phyloP scores from a whole-genome alignment of 1,140 invertebrate species.

The Zaprionus tsacasi region DNA sequence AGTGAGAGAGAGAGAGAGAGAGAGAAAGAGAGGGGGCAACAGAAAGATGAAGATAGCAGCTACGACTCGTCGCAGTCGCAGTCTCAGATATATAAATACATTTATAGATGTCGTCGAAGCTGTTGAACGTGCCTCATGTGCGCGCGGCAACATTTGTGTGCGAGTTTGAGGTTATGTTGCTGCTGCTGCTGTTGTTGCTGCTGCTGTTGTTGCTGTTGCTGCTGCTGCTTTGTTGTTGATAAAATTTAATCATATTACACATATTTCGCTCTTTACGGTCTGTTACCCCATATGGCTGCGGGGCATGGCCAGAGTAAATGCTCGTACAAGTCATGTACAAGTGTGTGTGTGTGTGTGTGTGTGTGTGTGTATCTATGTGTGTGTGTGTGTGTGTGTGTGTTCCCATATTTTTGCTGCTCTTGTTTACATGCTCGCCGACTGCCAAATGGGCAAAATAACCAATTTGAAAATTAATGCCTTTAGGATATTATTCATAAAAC shows the following conservation, averaged over 20 bases:
- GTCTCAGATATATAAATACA: constrained; percentile 31
- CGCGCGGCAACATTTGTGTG: constrained; percentile 7
- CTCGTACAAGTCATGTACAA: background rate
- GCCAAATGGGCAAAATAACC: constrained; percentile 78
- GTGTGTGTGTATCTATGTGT: constrained; percentile 24
- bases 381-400: constrained; percentile 12
- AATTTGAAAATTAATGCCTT: constrained; percentile 82
- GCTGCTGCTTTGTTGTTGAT: constrained; percentile 68
- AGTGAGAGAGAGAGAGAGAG: constrained; percentile 17
- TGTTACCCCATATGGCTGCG: constrained; percentile 75
- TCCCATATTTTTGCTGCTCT: constrained; percentile 45
- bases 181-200: constrained; percentile 5
- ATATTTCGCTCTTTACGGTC: constrained; percentile 81
- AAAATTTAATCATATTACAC: constrained; percentile 83
- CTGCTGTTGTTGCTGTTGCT: background rate
- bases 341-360: constrained; percentile 16
- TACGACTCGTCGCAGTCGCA: background rate
- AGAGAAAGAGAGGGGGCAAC: background rate
- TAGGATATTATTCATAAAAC: constrained; percentile 81
- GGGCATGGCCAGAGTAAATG: constrained; percentile 22
- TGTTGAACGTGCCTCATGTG: constrained; percentile 46
- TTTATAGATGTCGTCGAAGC: constrained; percentile 54
- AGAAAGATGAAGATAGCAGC: constrained; percentile 23
- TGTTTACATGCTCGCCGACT: constrained; percentile 75
- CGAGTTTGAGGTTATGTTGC: constrained; percentile 9